Evolutionary conservation across 2,888 invertebrate species (phyloP).

Genomic region (Sympetrum striolatum): DNA sequence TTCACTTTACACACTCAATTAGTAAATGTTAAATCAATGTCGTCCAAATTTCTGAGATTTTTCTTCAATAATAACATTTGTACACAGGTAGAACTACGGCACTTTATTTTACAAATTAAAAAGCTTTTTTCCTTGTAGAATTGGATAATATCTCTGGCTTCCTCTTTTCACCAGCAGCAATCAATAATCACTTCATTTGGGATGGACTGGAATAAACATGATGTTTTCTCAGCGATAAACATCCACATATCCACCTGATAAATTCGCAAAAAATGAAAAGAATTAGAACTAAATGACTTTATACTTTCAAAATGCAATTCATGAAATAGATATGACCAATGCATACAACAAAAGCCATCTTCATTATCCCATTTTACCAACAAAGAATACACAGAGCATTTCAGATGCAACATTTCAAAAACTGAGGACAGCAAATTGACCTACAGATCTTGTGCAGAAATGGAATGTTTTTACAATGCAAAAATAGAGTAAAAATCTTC

Average conservation of each 20-base stretch:
- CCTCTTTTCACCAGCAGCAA: neutral
- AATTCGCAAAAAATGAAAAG: neutral
- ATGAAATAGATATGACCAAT: neutral
- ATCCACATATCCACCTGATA: constrained; percentile 11
- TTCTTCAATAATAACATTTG: too few species aligned
- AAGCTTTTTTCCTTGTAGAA: neutral
- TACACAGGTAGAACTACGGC: neutral
- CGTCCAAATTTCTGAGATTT: too few species aligned
- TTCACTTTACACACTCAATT: too few species aligned
- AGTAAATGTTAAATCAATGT: too few species aligned
- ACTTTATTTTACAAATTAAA: neutral
- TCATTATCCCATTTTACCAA: neutral
- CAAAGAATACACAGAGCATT: neutral
- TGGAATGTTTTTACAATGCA: neutral
- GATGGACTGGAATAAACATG: neutral
- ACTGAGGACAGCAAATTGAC: neutral
- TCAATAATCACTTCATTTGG: neutral
- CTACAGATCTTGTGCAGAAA: neutral
- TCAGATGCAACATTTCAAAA: neutral
- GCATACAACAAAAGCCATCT: neutral
- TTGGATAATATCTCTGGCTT: neutral
- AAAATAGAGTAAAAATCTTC: neutral
- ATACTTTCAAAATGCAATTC: neutral
- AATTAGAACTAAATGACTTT: neutral
- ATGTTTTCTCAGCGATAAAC: constrained; percentile 13